Evolutionary conservation across 2,888 invertebrate species (phyloP).

Genomic region (Seladonia tumulorum): DNA sequence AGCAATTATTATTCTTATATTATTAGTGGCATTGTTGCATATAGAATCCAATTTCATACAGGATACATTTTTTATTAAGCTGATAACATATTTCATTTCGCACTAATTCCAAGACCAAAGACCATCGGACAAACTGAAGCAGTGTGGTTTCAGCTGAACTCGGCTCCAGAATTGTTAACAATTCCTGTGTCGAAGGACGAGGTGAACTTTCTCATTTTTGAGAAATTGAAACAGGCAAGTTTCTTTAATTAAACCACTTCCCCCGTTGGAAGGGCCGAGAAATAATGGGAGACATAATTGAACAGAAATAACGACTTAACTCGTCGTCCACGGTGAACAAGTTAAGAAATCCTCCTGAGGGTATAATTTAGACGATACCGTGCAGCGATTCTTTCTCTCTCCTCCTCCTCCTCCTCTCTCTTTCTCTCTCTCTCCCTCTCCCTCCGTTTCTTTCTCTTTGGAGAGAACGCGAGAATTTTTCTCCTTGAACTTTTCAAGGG

Average conservation of each 20-base stretch:
- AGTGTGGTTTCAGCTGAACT: not conserved
- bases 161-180: not conserved
- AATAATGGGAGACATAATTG: slow-evolving; percentile 1
- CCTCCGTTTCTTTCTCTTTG: not conserved
- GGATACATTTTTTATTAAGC: too few species aligned
- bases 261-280: not conserved
- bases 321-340: not conserved
- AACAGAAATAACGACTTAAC: not conserved
- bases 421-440: not conserved
- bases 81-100: too few species aligned
- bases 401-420: too few species aligned
- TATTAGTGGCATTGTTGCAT: too few species aligned
- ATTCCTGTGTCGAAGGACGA: not conserved
- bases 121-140: not conserved
- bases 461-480: not conserved
- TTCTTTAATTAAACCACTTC: not conserved
- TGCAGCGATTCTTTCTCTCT: not conserved
- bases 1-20: too few species aligned
- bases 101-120: not conserved
- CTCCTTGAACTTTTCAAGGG: slow-evolving; percentile 55
- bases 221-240: not conserved
- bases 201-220: not conserved
- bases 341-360: slow-evolving; percentile 4
- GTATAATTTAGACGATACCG: not conserved
- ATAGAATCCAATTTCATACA: too few species aligned